Conservation (phyloP, 1,140 invertebrate genomes). For the Nylanderia fulva region DNA sequence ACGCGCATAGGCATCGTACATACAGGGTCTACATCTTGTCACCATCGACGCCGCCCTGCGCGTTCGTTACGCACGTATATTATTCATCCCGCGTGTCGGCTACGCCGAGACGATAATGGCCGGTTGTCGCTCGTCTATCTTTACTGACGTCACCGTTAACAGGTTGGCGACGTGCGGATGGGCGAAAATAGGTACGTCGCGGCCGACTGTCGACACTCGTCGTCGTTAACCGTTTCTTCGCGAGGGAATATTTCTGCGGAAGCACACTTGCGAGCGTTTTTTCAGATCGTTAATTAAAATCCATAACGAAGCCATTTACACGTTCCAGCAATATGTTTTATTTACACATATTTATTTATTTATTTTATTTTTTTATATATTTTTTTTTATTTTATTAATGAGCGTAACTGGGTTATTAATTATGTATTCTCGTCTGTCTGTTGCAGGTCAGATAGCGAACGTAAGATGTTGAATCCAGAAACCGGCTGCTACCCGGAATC, state of each 20-base stretch:
- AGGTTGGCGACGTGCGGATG: conserved; percentile 31
- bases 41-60: conserved; percentile 61
- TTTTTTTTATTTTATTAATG: neutral
- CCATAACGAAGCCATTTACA: neutral
- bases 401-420: too few relatives aligned
- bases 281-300: conserved; percentile 18
- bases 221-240: conserved; percentile 23
- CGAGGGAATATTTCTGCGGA: neutral
- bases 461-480: conserved; percentile 85
- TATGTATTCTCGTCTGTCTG: conserved; percentile 6
- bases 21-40: conserved; percentile 68
- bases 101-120: conserved; percentile 70
- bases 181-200: conserved; percentile 35
- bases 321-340: neutral
- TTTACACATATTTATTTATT: neutral
- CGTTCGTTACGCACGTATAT: conserved; percentile 56
- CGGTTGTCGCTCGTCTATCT: conserved; percentile 60
- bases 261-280: too few relatives aligned
- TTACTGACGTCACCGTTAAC: conserved; percentile 61
- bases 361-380: neutral
- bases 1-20: conserved; percentile 65
- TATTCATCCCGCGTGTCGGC: conserved; percentile 62
- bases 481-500: conserved; percentile 83
- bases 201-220: conserved; percentile 44
- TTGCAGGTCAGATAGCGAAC: conserved; percentile 83